Conservation (phyloP, 2,888 invertebrate genomes). For the Drosophila ustulata region DNA sequence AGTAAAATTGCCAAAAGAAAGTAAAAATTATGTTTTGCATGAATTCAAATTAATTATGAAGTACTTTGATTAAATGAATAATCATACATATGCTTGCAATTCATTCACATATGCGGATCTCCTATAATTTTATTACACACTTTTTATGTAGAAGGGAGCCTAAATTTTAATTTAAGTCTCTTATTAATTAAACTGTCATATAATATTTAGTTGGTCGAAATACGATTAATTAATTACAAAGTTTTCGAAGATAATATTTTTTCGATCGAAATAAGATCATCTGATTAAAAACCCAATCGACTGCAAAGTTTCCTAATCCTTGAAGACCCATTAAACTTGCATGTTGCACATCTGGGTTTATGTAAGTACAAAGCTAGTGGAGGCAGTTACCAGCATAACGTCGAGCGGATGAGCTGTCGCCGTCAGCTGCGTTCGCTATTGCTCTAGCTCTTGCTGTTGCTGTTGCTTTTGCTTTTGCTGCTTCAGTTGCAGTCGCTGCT, state of each 20-base stretch:
- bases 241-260: not conserved
- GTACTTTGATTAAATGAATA: too few relatives aligned
- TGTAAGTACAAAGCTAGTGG: slow-evolving; percentile 33
- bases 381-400: slow-evolving; percentile 39
- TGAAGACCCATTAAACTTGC: not conserved
- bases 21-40: too few relatives aligned
- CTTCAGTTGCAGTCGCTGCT: slow-evolving; percentile 25
- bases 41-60: too few relatives aligned
- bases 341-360: slow-evolving; percentile 1
- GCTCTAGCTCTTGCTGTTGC: slow-evolving; percentile 8
- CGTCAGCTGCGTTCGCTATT: slow-evolving; percentile 21
- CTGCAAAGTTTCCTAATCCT: not conserved
- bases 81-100: too few relatives aligned
- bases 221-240: too few relatives aligned
- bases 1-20: too few relatives aligned
- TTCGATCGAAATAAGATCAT: not conserved
- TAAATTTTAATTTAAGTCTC: too few relatives aligned
- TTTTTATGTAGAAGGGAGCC: too few relatives aligned
- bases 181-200: too few relatives aligned
- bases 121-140: too few relatives aligned
- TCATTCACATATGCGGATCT: too few relatives aligned
- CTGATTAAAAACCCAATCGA: not conserved
- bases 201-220: too few relatives aligned
- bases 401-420: slow-evolving; percentile 66
- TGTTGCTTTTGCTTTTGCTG: slow-evolving; percentile 29